Conservation (phyloP, 1,140 invertebrate genomes). For the Notospermus geniculatus region DNA sequence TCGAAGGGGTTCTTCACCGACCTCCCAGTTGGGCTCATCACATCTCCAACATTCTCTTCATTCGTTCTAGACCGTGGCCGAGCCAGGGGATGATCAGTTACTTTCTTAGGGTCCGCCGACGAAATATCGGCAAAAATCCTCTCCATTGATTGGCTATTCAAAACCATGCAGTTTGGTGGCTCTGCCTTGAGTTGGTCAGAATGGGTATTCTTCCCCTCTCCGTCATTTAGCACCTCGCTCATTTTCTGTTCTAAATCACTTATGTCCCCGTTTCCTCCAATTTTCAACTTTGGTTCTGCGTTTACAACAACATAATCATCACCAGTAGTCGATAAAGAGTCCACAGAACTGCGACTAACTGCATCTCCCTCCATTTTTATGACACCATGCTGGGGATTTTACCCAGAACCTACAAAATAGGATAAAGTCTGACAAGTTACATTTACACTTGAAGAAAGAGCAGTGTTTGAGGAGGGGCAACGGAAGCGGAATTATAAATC, state of each 20-base stretch:
- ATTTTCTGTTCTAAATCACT: slow-evolving; percentile 72
- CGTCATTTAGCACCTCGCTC: slow-evolving; percentile 66
- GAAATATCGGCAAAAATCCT: too few relatives aligned
- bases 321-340: slow-evolving; percentile 72
- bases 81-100: too few relatives aligned
- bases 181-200: background rate
- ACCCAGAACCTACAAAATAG: too few relatives aligned
- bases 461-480: too few relatives aligned
- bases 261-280: slow-evolving; percentile 69
- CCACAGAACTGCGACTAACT: slow-evolving; percentile 80
- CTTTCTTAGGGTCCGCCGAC: background rate
- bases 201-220: slow-evolving; percentile 25
- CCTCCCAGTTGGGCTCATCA: slow-evolving; percentile 12
- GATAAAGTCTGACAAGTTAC: too few relatives aligned
- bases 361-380: slow-evolving; percentile 64
- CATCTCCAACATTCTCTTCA: background rate
- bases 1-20: slow-evolving; percentile 16
- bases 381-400: background rate
- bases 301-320: slow-evolving; percentile 81
- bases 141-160: background rate
- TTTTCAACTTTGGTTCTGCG: slow-evolving; percentile 68
- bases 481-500: too few relatives aligned
- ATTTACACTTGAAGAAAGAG: too few relatives aligned
- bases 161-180: background rate
- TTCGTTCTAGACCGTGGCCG: too few relatives aligned